Percentiles rank a stretch among this genome's conserved stretches.
Evolutionary conservation across 2,113 vertebrate species (phyloP).

Genomic region (Leptodactylus fuscus): DNA sequence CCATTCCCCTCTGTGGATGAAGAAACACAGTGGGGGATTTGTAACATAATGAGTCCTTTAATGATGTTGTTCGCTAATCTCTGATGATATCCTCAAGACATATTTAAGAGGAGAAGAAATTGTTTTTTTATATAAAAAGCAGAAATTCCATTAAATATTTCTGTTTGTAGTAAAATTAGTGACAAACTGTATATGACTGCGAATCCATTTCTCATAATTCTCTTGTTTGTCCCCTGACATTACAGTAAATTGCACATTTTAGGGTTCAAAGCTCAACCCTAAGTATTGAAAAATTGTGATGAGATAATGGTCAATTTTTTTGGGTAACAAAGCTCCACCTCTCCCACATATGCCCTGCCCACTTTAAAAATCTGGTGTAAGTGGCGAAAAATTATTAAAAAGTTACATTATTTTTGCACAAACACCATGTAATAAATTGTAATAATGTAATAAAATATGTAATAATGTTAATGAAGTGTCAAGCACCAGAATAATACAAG

Average conservation of each 20-base stretch:
- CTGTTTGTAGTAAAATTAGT: constrained; percentile 17
- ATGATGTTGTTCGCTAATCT: constrained; percentile 43
- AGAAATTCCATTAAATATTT: constrained; percentile 42
- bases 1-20: constrained; percentile 5
- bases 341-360: no score
- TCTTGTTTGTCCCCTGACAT: not conserved
- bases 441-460: no score
- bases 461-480: no score
- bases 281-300: no score
- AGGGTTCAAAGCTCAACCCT: not conserved
- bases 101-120: constrained; percentile 28
- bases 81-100: constrained; percentile 45
- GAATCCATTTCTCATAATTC: not conserved
- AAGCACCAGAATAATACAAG: no score
- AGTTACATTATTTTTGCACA: no score
- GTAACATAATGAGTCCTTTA: constrained; percentile 47
- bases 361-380: no score
- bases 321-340: no score
- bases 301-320: no score
- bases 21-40: constrained; percentile 41
- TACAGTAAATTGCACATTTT: not conserved
- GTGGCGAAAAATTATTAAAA: no score
- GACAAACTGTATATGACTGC: not conserved
- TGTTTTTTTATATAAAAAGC: not conserved
- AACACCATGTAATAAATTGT: no score